A percentile compares a stretch with the other conserved stretches of the same genome.
phyloP scores from a whole-genome alignment of 2,888 invertebrate genomes.

The Amiota minor region DNA sequence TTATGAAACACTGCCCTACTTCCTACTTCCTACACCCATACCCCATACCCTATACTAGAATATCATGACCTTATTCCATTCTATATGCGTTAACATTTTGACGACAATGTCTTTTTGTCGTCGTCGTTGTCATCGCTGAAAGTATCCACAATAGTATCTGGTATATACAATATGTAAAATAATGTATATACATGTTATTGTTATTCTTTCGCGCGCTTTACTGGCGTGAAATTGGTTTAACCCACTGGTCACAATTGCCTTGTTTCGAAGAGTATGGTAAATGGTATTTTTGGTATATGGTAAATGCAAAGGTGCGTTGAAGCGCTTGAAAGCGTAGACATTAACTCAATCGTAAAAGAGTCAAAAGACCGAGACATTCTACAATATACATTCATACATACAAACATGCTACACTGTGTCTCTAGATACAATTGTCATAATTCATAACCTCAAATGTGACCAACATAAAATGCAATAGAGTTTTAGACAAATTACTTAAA shows the following conservation, averaged over 20 bases:
- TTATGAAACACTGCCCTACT: too few relatives aligned
- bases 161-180: too few relatives aligned
- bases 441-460: conserved; percentile 5
- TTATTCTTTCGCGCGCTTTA: conserved; percentile 57
- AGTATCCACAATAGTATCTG: too few relatives aligned
- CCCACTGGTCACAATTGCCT: conserved; percentile 66
- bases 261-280: conserved; percentile 15
- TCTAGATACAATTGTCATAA: background rate
- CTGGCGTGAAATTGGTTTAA: conserved; percentile 70
- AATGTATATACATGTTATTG: conserved; percentile 32
- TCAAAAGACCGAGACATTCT: conserved; percentile 2
- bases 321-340: conserved; percentile 62
- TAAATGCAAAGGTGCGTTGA: conserved; percentile 34
- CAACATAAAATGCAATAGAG: background rate
- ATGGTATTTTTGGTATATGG: too few relatives aligned
- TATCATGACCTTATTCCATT: too few relatives aligned
- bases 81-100: background rate
- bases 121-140: conserved; percentile 16
- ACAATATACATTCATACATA: conserved; percentile 16
- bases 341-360: conserved; percentile 66
- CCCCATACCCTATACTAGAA: too few relatives aligned
- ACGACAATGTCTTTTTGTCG: conserved; percentile 39
- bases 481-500: too few relatives aligned
- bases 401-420: background rate
- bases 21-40: too few relatives aligned